Evolutionary conservation across 2,888 invertebrate genomes (phyloP), one percentile per base, ranked within the genome.

Genomic region (Netelia melanura): DNA sequence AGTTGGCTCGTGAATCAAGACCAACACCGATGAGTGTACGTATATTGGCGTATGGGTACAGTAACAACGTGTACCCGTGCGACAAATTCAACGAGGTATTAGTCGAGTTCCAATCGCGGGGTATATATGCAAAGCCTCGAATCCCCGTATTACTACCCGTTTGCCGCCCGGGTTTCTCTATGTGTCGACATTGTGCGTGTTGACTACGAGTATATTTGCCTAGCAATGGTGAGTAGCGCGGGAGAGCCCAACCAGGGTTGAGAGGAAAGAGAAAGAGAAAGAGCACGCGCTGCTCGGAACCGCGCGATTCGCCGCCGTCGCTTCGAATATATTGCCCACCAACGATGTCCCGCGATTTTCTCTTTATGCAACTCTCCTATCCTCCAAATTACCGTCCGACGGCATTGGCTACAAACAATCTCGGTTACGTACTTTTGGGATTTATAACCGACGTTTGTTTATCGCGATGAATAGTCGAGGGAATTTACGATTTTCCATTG

Each of bases 171-270:
- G 77, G 79, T 81, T 81, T 80, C 82, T 81, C 80, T 68, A 65
- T 81, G 85, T 81, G 72, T 81, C 86, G 83, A 84, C 85, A 86
- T 86, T 86, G 86, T 86, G 82, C 83, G 82, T 86, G 82, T 87
- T 87, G 87, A 87, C 92, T 92, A 90, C 90, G 90, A 87, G 92
- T 90, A 92, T 92, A 92, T 92, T 92, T 92, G 91, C 91, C 90
- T 90, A 92, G 91, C 91, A 90, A 92, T 91, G 92, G 90, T 91
- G 89, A 91, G 91, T 85, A 81, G 86, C 86, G 88, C 87, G 89
- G 84, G 88, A 87, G 86, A 70, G 86, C 83, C 76, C 65, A 82
- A 74, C 78, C 75, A 85, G 82, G 82, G 43, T 38, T 17, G 54
- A 82, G 56, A n/a, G 81, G 64, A 65, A 62, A 79, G 52, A 62